Evolutionary conservation across 2,113 vertebrate species (phyloP).

Genomic region (Brienomyrus longianalis): DNA sequence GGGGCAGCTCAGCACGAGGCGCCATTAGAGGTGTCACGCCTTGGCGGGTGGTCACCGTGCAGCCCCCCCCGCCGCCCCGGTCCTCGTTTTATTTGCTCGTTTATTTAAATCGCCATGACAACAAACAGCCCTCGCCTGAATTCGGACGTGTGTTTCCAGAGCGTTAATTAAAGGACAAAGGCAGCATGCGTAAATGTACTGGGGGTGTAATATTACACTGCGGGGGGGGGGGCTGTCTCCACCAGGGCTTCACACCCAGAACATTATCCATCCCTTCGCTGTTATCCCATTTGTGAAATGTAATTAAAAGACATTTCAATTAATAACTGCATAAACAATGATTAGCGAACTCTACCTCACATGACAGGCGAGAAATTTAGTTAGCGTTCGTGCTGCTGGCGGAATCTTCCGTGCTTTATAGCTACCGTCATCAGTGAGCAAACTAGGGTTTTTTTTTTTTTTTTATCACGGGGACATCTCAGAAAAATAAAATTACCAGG

Average conservation of each 20-base stretch:
- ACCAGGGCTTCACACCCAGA: background rate
- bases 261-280: background rate
- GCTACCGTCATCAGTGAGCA: background rate
- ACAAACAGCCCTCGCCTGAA: background rate
- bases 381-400: no score
- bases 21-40: background rate
- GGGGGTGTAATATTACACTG: background rate
- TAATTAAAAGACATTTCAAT: background rate
- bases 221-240: background rate
- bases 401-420: background rate
- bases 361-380: background rate
- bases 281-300: background rate
- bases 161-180: background rate
- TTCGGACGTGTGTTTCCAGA: background rate
- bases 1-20: background rate
- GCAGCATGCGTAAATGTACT: background rate
- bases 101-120: conserved; percentile 12
- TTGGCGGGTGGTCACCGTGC: background rate
- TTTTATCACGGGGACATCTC: background rate
- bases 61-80: background rate
- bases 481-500: background rate
- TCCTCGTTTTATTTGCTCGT: background rate
- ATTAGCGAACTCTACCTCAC: background rate
- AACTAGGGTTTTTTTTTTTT: background rate
- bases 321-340: conserved; percentile 4